Conservation (phyloP, 2,888 invertebrate genomes). For the Syrphus vitripennis region DNA sequence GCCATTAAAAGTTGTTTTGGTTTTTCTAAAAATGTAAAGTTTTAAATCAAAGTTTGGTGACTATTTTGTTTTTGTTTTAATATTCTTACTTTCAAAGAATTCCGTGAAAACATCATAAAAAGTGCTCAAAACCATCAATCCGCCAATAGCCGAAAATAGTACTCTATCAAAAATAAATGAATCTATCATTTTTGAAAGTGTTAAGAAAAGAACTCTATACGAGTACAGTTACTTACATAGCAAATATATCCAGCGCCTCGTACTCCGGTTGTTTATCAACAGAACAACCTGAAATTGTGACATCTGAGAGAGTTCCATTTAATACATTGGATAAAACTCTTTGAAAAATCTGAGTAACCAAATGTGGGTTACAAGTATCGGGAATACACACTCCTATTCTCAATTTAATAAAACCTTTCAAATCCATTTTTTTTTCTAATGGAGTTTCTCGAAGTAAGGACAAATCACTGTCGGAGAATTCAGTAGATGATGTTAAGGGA, state of each 20-base stretch:
- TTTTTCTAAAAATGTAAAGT: constrained; percentile 7
- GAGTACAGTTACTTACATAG: constrained; percentile 9
- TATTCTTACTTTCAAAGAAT: constrained; percentile 3
- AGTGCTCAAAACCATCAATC: constrained; percentile 6
- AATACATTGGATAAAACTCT: constrained; percentile 4
- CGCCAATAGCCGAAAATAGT: constrained; percentile 1
- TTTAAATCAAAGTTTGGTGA: neutral
- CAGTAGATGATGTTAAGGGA: neutral
- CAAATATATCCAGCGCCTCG: neutral
- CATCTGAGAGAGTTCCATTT: constrained; percentile 35
- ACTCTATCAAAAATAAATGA: neutral
- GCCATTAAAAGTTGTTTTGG: constrained; percentile 13
- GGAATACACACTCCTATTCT: constrained; percentile 70
- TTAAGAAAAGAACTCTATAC: neutral
- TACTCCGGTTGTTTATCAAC: neutral
- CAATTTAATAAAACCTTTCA: neutral
- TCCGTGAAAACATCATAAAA: neutral
- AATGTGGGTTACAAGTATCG: constrained; percentile 45
- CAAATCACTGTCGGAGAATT: neutral
- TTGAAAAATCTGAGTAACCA: constrained; percentile 38
- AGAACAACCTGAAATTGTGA: neutral
- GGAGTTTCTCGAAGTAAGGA: constrained; percentile 4
- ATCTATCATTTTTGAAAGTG: neutral
- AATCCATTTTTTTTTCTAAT: neutral
- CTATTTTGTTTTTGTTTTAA: neutral